Percentiles rank a stretch among this genome's conserved stretches.
These are phyloP conservation scores for Bufotes viridis DNA, from an alignment of 2,797 vertebrate species.

Conservation along the genomic window DNA sequence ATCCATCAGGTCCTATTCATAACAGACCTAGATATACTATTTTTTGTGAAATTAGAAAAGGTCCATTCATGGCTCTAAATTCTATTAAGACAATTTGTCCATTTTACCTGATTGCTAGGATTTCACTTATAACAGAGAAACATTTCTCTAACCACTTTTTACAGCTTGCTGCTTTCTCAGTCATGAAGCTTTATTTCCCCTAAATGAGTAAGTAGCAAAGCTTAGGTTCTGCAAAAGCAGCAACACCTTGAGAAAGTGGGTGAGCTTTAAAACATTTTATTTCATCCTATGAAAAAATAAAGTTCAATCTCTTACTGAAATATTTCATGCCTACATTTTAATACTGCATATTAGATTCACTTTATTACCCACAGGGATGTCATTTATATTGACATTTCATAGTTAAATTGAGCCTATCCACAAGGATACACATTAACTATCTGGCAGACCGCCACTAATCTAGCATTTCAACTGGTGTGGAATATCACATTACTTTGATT, in stretches of 20 bases:
- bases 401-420: conserved; percentile 54
- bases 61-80: not conserved
- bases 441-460: conserved; percentile 40
- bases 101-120: not conserved
- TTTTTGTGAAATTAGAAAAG: not conserved
- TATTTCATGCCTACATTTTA: conserved; percentile 54
- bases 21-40: too few relatives aligned
- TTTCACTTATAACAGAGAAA: not conserved
- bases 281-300: conserved; percentile 24
- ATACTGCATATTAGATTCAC: conserved; percentile 55
- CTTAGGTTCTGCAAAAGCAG: not conserved
- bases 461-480: conserved; percentile 37
- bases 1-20: too few relatives aligned
- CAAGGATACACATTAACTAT: conserved; percentile 52
- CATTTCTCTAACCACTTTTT: conserved; percentile 17
- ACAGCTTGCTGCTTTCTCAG: conserved; percentile 1
- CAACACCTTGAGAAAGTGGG: conserved; percentile 21
- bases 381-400: conserved; percentile 60
- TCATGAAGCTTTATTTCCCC: conserved; percentile 7
- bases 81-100: not conserved
- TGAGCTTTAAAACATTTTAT: conserved; percentile 43
- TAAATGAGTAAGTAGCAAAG: conserved; percentile 14
- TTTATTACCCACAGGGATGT: conserved; percentile 55
- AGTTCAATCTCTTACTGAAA: conserved; percentile 40
- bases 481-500: conserved; percentile 52